Percentiles rank a stretch among this genome's conserved stretches.
These are phyloP conservation scores for Leptosomus discolor DNA, from an alignment of 2,113 vertebrate species.

Conservation along the genomic window DNA sequence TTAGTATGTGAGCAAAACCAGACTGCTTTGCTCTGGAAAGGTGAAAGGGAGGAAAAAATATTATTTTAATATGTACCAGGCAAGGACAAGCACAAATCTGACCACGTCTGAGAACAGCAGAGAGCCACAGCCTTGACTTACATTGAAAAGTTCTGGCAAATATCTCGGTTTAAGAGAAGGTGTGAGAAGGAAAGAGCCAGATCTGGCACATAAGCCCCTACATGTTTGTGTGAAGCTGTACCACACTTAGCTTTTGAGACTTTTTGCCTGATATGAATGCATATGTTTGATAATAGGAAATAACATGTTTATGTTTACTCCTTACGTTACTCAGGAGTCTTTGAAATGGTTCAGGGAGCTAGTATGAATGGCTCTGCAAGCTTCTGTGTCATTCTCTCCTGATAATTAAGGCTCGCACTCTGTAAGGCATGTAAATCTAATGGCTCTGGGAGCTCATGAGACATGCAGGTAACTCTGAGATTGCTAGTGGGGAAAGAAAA, in stretches of 20 bases:
- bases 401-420: not conserved
- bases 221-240: slow-evolving; percentile 13
- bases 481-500: accelerated
- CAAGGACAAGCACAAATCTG: slow-evolving; percentile 47
- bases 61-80: slow-evolving; percentile 55
- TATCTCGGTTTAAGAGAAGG: slow-evolving; percentile 15
- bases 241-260: not conserved
- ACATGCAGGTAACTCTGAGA: not conserved
- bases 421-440: not conserved
- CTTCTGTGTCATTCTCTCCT: too few species aligned
- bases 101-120: slow-evolving; percentile 15
- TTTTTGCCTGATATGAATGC: slow-evolving; percentile 35
- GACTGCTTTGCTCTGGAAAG: slow-evolving; percentile 28
- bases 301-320: slow-evolving; percentile 19
- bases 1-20: slow-evolving; percentile 33
- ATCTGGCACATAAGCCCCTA: not conserved
- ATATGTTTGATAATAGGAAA: slow-evolving; percentile 14
- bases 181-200: slow-evolving; percentile 35
- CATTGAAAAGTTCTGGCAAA: slow-evolving; percentile 50
- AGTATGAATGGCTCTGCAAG: not conserved
- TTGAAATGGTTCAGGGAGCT: not conserved
- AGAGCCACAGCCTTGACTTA: slow-evolving; percentile 14
- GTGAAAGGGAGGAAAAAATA: slow-evolving; percentile 29
- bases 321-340: not conserved
- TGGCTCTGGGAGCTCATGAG: not conserved